Evolutionary conservation across 2,888 invertebrate species (phyloP).

Genomic region (Cynaeus angustus): DNA sequence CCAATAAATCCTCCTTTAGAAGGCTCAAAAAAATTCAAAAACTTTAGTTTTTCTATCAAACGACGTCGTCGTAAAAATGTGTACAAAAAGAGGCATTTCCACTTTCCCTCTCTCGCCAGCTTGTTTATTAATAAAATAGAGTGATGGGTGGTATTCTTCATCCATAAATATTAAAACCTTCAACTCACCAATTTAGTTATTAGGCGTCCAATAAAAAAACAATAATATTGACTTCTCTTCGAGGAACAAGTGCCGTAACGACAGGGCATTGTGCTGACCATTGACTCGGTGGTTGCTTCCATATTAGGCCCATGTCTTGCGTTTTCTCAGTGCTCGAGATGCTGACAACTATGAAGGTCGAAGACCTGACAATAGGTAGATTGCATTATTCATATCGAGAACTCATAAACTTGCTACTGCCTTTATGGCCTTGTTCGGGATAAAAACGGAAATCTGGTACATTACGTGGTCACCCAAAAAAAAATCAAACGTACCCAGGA

Average conservation of each 20-base stretch:
- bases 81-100: too few relatives aligned
- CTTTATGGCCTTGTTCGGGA: constrained; percentile 9
- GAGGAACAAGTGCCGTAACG: constrained; percentile 43
- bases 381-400: constrained; percentile 47
- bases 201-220: too few relatives aligned
- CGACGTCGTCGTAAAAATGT: too few relatives aligned
- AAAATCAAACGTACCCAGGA: constrained; percentile 8
- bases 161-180: too few relatives aligned
- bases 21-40: too few relatives aligned
- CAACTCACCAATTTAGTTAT: too few relatives aligned
- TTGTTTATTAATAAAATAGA: too few relatives aligned
- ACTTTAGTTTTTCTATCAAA: too few relatives aligned
- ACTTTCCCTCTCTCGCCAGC: too few relatives aligned
- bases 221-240: constrained; percentile 33
- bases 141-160: too few relatives aligned
- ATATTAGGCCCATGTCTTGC: constrained; percentile 58
- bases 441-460: too few relatives aligned
- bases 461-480: not conserved
- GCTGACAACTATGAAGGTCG: constrained; percentile 60
- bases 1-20: too few relatives aligned
- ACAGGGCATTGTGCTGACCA: constrained; percentile 41
- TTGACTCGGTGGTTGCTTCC: constrained; percentile 55
- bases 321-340: constrained; percentile 56
- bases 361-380: constrained; percentile 54
- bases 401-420: constrained; percentile 35